phyloP scores from a whole-genome alignment of 2,797 vertebrate species.

The Tachyglossus aculeatus region DNA sequence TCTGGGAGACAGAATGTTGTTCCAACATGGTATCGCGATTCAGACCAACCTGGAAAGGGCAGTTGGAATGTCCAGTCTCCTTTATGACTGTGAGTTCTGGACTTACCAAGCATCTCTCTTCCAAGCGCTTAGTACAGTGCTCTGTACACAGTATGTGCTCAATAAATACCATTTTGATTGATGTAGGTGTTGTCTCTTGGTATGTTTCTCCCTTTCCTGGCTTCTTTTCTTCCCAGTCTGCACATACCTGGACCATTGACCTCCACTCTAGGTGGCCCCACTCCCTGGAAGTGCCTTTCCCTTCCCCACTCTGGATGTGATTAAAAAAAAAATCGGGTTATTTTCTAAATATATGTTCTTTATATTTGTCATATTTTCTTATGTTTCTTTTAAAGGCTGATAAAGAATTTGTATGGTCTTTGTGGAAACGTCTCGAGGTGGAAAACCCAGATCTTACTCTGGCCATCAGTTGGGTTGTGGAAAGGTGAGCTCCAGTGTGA shows the following conservation, averaged over 20 bases:
- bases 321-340: neutral
- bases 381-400: conserved; percentile 79
- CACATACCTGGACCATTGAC: neutral
- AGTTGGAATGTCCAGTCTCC: no score
- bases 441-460: conserved; percentile 90
- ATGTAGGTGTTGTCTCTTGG: no score
- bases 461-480: conserved; percentile 87
- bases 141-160: no score
- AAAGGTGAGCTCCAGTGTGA: conserved; percentile 83
- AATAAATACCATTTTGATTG: no score
- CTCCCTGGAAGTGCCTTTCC: neutral
- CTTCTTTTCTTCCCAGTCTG: neutral
- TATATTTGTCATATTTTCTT: neutral
- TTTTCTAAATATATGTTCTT: neutral
- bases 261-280: neutral
- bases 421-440: conserved; percentile 91
- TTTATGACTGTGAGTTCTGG: no score
- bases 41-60: no score
- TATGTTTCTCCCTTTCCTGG: neutral
- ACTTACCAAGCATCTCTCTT: neutral
- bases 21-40: no score
- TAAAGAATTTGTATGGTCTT: conserved; percentile 96
- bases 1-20: no score
- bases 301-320: neutral
- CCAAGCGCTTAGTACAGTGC: neutral